Evolutionary conservation across 1,140 invertebrate genomes (phyloP).

Genomic region (Macrocentrus cingulum): DNA sequence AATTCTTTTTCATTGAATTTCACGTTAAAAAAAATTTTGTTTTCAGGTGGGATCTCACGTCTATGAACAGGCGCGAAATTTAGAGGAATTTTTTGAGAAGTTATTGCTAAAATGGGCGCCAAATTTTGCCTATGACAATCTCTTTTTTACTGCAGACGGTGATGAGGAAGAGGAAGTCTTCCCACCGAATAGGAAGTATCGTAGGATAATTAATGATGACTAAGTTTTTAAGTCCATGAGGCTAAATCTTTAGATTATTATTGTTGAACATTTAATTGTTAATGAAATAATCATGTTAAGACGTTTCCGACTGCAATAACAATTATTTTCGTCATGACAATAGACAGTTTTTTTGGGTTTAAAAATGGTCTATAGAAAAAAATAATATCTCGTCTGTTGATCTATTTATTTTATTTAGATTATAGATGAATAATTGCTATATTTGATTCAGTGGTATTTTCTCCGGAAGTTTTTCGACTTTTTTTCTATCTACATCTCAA

Average conservation of each 20-base stretch:
- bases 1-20: background rate
- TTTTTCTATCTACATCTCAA: too few relatives aligned
- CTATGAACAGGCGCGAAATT: slow-evolving; percentile 78
- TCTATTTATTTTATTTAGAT: too few relatives aligned
- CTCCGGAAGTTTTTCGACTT: too few relatives aligned
- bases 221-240: slow-evolving; percentile 24
- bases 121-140: slow-evolving; percentile 66
- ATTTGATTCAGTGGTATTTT: too few relatives aligned
- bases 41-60: slow-evolving; percentile 77
- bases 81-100: slow-evolving; percentile 85
- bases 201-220: slow-evolving; percentile 61
- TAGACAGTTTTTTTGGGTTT: too few relatives aligned
- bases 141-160: slow-evolving; percentile 47
- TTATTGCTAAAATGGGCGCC: slow-evolving; percentile 80
- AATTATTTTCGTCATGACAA: too few relatives aligned
- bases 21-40: slow-evolving; percentile 24
- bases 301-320: too few relatives aligned
- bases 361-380: too few relatives aligned
- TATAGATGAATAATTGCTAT: too few relatives aligned
- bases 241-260: background rate
- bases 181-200: slow-evolving; percentile 62
- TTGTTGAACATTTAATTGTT: too few relatives aligned
- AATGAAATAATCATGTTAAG: too few relatives aligned
- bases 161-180: slow-evolving; percentile 58
- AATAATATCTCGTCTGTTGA: too few relatives aligned